These are phyloP conservation scores for Mamestra brassicae DNA, from an alignment of 2,888 invertebrate species.

Conservation along the genomic window DNA sequence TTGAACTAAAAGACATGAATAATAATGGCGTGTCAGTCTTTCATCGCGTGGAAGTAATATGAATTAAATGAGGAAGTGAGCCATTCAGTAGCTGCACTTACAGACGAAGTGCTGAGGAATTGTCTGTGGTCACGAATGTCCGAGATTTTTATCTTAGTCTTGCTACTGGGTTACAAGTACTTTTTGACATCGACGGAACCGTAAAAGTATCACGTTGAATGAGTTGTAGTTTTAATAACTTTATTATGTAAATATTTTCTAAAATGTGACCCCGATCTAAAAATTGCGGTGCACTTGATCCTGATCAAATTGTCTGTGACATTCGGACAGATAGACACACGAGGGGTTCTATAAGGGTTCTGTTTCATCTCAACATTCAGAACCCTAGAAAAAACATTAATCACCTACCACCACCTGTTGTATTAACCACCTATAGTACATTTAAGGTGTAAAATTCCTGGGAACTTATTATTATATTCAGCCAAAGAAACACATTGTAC, in stretches of 20 bases:
- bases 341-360: too few species aligned
- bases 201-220: neutral
- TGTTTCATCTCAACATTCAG: too few species aligned
- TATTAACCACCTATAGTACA: neutral
- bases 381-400: too few species aligned
- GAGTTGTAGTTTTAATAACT: neutral
- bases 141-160: constrained; percentile 14
- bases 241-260: too few species aligned
- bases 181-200: neutral
- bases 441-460: neutral
- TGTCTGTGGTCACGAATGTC: constrained; percentile 21
- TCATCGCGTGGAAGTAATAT: constrained; percentile 16
- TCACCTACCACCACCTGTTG: too few species aligned
- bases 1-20: neutral
- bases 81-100: constrained; percentile 23
- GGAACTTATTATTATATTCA: neutral
- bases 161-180: neutral
- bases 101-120: constrained; percentile 17
- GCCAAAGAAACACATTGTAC: constrained; percentile 7
- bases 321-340: too few species aligned
- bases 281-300: too few species aligned
- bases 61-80: constrained; percentile 22
- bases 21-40: constrained; percentile 14
- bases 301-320: too few species aligned
- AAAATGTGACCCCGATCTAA: too few species aligned